These are phyloP conservation scores for Mamestra configurata DNA, from an alignment of 1,140 invertebrate species.

Conservation along the genomic window DNA sequence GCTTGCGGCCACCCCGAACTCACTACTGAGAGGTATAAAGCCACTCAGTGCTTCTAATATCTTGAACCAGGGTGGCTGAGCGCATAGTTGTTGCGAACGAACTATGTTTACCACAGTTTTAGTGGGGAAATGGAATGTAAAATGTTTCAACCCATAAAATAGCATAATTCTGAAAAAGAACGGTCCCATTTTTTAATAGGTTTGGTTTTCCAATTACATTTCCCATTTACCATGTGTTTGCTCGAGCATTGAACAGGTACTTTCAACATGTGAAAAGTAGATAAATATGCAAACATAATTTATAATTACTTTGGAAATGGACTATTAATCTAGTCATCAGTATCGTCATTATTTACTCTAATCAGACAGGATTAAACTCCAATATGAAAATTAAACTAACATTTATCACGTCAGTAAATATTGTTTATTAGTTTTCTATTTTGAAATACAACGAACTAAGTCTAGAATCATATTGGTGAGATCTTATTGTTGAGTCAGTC, in stretches of 20 bases:
- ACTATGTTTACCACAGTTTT: slow-evolving; percentile 31
- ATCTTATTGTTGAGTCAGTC: slow-evolving; percentile 12
- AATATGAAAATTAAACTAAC: background rate
- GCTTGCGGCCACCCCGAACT: slow-evolving; percentile 2
- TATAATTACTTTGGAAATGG: background rate
- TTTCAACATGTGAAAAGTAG: background rate
- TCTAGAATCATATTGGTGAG: slow-evolving; percentile 7
- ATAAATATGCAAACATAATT: background rate
- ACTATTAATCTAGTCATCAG: slow-evolving; percentile 9
- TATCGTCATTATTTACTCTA: slow-evolving; percentile 5
- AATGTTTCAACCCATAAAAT: background rate
- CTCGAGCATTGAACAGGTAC: background rate
- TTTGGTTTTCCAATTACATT: background rate
- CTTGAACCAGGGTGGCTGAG: slow-evolving; percentile 17
- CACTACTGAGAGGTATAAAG: slow-evolving; percentile 42
- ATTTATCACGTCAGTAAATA: slow-evolving; percentile 4
- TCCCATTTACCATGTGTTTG: background rate
- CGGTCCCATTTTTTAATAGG: background rate
- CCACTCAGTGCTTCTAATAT: slow-evolving; percentile 52
- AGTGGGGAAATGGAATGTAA: slow-evolving; percentile 6
- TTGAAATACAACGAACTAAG: background rate
- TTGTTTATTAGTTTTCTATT: background rate
- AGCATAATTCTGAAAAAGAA: background rate
- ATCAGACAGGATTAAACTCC: slow-evolving; percentile 2
- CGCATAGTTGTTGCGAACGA: slow-evolving; percentile 5